Conservation (phyloP, 23 tunicate species). For the Oikopleura dioica region DNA sequence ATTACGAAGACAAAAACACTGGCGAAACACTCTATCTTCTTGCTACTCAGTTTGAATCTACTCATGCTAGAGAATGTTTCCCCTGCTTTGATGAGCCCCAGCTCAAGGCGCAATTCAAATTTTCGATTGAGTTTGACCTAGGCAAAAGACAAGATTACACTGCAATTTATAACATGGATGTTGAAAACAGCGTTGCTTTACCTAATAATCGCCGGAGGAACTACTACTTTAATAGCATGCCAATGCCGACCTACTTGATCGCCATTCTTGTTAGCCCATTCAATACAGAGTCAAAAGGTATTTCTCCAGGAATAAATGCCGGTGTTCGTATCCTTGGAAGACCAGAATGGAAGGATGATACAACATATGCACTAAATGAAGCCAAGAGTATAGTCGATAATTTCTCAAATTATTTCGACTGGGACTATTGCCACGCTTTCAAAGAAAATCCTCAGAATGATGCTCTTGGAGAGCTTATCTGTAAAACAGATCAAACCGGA, state of each 20-base stretch:
- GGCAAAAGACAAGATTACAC: slow-evolving; percentile 41
- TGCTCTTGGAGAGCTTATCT: too few relatives aligned
- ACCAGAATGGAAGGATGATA: not conserved
- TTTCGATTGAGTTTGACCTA: too few relatives aligned
- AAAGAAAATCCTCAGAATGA: not conserved
- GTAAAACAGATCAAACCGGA: slow-evolving; percentile 32
- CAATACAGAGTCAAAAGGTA: not conserved
- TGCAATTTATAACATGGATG: slow-evolving; percentile 39
- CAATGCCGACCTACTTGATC: slow-evolving; percentile 84
- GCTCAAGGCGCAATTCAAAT: not conserved
- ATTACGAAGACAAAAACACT: too few relatives aligned
- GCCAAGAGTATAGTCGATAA: not conserved
- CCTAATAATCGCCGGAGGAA: too few relatives aligned
- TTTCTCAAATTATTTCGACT: not conserved
- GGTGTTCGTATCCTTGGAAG: not conserved
- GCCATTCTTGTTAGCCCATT: not conserved
- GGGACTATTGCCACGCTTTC: not conserved
- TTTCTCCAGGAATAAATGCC: not conserved
- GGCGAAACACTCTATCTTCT: not conserved
- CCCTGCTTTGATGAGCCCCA: slow-evolving; percentile 5
- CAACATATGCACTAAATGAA: not conserved
- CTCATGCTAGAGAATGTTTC: not conserved
- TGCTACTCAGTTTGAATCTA: slow-evolving; percentile 3
- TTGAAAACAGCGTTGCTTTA: slow-evolving; percentile 22
- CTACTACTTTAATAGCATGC: slow-evolving; percentile 44